Evolutionary conservation across 2,113 vertebrate genomes (phyloP), one percentile per base, ranked within the genome.

Genomic region (Sinocyclocheilus anophthalmus): DNA sequence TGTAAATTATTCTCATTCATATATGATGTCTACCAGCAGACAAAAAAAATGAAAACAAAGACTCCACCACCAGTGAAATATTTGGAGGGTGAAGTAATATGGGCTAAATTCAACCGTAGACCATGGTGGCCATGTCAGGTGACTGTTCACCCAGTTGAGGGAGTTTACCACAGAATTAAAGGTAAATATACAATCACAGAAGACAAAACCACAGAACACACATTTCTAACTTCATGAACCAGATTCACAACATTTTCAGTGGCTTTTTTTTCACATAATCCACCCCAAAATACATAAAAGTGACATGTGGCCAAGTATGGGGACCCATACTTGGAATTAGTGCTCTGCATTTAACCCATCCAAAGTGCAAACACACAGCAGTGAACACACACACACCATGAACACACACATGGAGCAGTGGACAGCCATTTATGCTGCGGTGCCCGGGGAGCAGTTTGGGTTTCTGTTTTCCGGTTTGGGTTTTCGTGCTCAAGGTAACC

Each of bases 71-170:
- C 96, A 83, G 86, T 94, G 48, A 97, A 96, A 93, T 98, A 97
- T 93, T 94, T 96, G 89, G 96, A 97, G 93, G 96, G 96, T 82
- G 97, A 98, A 94, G 92, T 99, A 84, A 96, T 99, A 89, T 99
- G 98, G 98, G 97, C 97, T 90, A 98, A 99, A 94, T 97, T 98
- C 92, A 96, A 94, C 94, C 95, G 97, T 90, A 96, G 97, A 88
- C 98, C 98, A 0, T 99, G 98, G 98, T 99, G 98, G 98, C 97
- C 98, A 84, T 98, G 97, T 92, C 97, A 94, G 91, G 94, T 99
- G 93, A 95, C 94, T 90, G 90, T 95, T 90, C 95, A 98, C 92
- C 96, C 97, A 0, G 70, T 91, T 81, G 93, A 95, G 90, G 96
- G 96, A 85, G 94, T 93, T 85, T 97, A 96, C 91, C 96, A 97